Base-by-base conservation (phyloP, 2,888 invertebrate species). In the Furcula furcula region DNA sequence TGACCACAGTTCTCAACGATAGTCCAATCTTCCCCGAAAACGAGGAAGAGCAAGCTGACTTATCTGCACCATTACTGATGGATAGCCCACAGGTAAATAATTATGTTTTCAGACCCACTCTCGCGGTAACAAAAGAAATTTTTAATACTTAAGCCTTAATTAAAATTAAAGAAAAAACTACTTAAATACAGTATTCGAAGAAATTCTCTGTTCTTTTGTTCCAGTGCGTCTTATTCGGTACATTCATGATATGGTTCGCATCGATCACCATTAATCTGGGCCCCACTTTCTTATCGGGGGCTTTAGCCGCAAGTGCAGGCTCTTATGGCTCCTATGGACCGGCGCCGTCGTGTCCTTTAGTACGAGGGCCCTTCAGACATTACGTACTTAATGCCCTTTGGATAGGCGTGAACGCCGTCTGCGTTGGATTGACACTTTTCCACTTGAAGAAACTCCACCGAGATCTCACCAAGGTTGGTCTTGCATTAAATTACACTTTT, bases 171-270 rank as follows among this genome's bases (percentile, higher is more conserved):
- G n/a, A n/a, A n/a, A n/a, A n/a, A n/a, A n/a, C n/a, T n/a, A n/a
- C n/a, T n/a, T n/a, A n/a, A n/a, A n/a, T n/a, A n/a, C n/a, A n/a
- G n/a, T n/a, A n/a, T n/a, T n/a, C n/a, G n/a, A n/a, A n/a, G n/a
- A n/a, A n/a, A n/a, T 21, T 7, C 35, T 12, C 26, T 26, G 29
- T 38, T 32, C 37, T 20, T 63, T 80, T 81, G 66, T 86, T 85
- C 11, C 94, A 95, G 91, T 97, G 97, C 81, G 95, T 97, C 44
- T 91, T 96, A 29, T 97, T 97, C 81, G 97, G 97, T 46, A 93
- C 96, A 32, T 95, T 95, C 80, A 97, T 97, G 93, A 96, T 97
- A 70, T 97, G 97, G 97, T 97, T 97, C 84, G 95, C 96, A 33
- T 95, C 95, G 50, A 94, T 97, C 71, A 95, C 96, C 31, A 95